Evolutionary conservation across 2,113 vertebrate species (phyloP), one percentile per base, ranked within the genome.

Genomic region (Trochalopteron elliotii): DNA sequence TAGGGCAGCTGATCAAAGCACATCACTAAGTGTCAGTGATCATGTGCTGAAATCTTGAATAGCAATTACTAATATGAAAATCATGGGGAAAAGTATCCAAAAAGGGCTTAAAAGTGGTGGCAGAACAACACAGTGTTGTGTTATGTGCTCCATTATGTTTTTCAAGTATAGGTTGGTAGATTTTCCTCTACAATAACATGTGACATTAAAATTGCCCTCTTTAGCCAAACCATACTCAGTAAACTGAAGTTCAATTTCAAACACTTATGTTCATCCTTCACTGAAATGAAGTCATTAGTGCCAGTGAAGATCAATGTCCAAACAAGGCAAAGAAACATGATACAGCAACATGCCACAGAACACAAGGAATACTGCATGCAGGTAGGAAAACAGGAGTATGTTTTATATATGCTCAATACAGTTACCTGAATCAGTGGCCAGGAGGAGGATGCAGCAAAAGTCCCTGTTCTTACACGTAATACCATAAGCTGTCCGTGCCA

Each of bases 181-280:
- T 1, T 53, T 86, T 64, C 59, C 59, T 89, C 37, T 78, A 22
- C 53, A 60, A 30, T 44, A 82, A 85, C 12, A 61, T 10, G 14
- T 45, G 47, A 81, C 16, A 44, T 68, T 37, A 92, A 92, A 92
- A 70, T 53, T 57, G 7, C 2, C 3, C 39, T 45, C 37, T 90
- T 92, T 47, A 89, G 52, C 35, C 39, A 94, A 85, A 67, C 10
- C 33, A 30, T 3, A 10, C 53, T 89, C 56, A 60, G 56, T 14
- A 93, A 91, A 83, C 15, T 59, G n/a, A 76, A 61, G 69, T 67
- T 88, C 90, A 69, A 16, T 65, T 94, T 94, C 67, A 52, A 96
- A 70, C 57, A 42, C 25, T 19, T n/a, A 27, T 0, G 3, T 89
- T 89, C 47, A 82, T 31, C 15, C 22, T 25, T 70, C 87, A 74